phyloP scores from a whole-genome alignment of 2,888 invertebrate species.

The Drosophila rubida region DNA sequence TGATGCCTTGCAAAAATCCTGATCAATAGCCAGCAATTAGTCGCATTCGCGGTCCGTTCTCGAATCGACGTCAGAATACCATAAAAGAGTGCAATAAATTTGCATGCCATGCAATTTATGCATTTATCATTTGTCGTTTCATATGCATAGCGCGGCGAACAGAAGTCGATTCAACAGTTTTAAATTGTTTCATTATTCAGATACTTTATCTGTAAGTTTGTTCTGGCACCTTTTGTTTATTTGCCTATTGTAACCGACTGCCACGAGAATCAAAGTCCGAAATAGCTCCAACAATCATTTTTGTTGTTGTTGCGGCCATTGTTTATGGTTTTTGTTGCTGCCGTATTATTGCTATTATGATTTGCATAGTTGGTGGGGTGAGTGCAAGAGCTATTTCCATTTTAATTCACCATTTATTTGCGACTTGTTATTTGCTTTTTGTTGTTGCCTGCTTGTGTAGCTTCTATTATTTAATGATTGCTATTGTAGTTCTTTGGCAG shows the following conservation, averaged over 20 bases:
- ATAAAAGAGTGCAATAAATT: conserved; percentile 16
- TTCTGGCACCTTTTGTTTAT: conserved; percentile 44
- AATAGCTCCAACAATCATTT: conserved; percentile 40
- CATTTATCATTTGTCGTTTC: conserved; percentile 19
- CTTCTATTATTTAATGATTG: conserved; percentile 60
- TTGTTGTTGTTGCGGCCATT: conserved; percentile 46
- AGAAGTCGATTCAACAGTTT: conserved; percentile 62
- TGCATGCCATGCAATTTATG: conserved; percentile 38
- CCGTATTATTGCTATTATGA: conserved; percentile 23
- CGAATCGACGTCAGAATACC: conserved; percentile 18
- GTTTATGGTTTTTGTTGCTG: conserved; percentile 5
- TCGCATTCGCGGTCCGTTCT: neutral
- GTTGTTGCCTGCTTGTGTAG: conserved; percentile 24
- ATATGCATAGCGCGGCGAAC: conserved; percentile 43
- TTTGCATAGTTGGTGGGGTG: conserved; percentile 48
- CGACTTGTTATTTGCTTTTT: conserved; percentile 38
- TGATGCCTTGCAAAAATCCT: neutral
- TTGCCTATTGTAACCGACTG: conserved; percentile 31
- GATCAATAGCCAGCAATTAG: conserved; percentile 3
- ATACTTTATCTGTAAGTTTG: conserved; percentile 47
- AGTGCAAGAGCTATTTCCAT: conserved; percentile 41
- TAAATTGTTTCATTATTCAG: conserved; percentile 51
- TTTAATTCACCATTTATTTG: conserved; percentile 58
- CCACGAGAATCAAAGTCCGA: conserved; percentile 23
- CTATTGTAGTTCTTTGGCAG: conserved; percentile 48